Conservation (phyloP, 2,113 vertebrate genomes). For the Silurus glanis region DNA sequence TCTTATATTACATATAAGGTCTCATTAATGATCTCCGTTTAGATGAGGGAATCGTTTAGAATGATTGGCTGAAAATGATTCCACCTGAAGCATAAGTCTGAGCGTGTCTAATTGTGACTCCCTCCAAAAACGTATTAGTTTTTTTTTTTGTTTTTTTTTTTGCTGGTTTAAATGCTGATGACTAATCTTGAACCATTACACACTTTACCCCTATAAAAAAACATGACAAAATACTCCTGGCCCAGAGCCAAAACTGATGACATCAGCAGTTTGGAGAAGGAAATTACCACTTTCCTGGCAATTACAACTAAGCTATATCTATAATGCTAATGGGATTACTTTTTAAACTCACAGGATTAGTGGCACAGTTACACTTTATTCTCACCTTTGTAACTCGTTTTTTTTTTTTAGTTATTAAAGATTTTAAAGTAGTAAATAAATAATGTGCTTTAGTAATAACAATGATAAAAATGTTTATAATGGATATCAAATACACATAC, state of each 20-base stretch:
- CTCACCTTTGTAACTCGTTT: background rate
- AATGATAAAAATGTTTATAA: background rate
- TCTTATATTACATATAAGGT: background rate
- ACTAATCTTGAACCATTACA: conserved; percentile 17
- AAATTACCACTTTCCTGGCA: conserved; percentile 15
- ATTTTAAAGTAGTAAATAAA: background rate
- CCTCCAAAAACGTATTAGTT: no score
- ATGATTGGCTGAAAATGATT: background rate
- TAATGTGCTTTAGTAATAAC: background rate
- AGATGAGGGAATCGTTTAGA: background rate
- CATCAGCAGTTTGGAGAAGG: conserved; percentile 2
- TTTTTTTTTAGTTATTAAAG: background rate
- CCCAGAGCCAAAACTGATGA: background rate
- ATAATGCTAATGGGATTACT: background rate
- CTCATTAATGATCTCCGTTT: background rate
- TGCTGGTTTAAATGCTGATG: background rate
- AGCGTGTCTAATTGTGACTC: background rate
- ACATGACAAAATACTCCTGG: background rate
- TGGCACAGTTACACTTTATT: background rate
- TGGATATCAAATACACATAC: background rate
- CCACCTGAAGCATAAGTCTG: background rate
- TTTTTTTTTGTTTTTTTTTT: background rate
- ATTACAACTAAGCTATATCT: background rate
- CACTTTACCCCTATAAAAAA: background rate
- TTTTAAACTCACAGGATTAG: background rate